A percentile compares a stretch with the other conserved stretches of the same genome.
phyloP scores from a whole-genome alignment of 2,888 invertebrate genomes.

The Cylindroiulus punctatus region DNA sequence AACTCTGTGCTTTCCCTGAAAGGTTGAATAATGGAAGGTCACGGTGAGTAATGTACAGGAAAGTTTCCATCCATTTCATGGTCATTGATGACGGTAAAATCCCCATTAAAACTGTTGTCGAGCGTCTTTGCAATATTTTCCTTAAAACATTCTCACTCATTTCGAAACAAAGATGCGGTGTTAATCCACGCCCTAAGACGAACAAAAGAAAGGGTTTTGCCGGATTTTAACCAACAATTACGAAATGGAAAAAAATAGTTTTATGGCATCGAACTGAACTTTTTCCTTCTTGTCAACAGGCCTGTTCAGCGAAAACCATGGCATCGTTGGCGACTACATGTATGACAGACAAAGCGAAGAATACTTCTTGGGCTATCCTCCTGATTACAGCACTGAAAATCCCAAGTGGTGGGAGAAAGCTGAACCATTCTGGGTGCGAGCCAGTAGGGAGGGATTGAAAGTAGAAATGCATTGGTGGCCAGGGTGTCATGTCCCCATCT shows the following conservation, averaged over 20 bases:
- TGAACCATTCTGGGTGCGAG: slow-evolving; percentile 57
- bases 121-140: not conserved
- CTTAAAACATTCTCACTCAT: not conserved
- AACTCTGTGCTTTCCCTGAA: not conserved
- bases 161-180: slow-evolving; percentile 19
- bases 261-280: not conserved
- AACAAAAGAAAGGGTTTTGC: not conserved
- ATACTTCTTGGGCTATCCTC: slow-evolving; percentile 57
- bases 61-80: slow-evolving; percentile 23
- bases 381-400: slow-evolving; percentile 52
- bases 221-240: not conserved
- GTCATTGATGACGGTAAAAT: slow-evolving; percentile 12
- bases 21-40: slow-evolving; percentile 6
- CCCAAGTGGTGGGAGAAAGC: slow-evolving; percentile 57
- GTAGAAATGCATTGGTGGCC: slow-evolving; percentile 58
- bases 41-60: not conserved
- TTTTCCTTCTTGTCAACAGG: slow-evolving; percentile 50
- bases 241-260: not conserved
- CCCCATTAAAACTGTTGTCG: not conserved
- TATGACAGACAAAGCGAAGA: slow-evolving; percentile 55
- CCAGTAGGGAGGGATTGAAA: slow-evolving; percentile 52
- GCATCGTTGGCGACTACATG: slow-evolving; percentile 57
- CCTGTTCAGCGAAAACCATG: slow-evolving; percentile 55
- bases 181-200: not conserved
- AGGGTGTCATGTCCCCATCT: slow-evolving; percentile 55